A percentile compares a stretch with the other conserved stretches of the same genome.
Conservation (phyloP, 2,888 invertebrate species). For the Daptonema setosum region DNA sequence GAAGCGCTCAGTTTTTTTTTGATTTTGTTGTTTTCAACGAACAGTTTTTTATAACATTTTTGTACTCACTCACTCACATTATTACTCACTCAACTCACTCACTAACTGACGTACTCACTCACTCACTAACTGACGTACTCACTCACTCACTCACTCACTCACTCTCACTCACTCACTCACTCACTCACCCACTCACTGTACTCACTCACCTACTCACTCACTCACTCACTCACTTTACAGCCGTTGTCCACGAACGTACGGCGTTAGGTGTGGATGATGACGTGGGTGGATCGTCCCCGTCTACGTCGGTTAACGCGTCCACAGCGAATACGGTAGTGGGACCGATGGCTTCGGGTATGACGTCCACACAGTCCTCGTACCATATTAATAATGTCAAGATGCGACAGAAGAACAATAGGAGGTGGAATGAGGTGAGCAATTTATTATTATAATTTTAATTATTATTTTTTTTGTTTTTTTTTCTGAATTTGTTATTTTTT, state of each 20-base stretch:
- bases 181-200: no score
- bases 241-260: slow-evolving; percentile 24
- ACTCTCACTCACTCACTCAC: no score
- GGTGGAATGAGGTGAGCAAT: slow-evolving; percentile 24
- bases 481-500: not conserved
- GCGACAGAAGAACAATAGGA: slow-evolving; percentile 18
- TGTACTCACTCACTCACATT: no score
- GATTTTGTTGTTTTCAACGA: no score
- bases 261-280: slow-evolving; percentile 26
- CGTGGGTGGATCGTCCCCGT: slow-evolving; percentile 23
- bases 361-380: slow-evolving; percentile 3
- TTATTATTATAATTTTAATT: not conserved
- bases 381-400: slow-evolving; percentile 22
- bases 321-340: slow-evolving; percentile 3
- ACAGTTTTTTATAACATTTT: no score
- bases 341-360: not conserved
- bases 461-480: not conserved
- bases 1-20: no score
- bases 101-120: no score
- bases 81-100: no score
- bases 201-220: no score
- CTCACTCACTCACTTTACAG: no score
- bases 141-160: no score
- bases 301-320: slow-evolving; percentile 14
- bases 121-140: no score